Conservation (phyloP, 2,113 vertebrate species). For the Rhea pennata region DNA sequence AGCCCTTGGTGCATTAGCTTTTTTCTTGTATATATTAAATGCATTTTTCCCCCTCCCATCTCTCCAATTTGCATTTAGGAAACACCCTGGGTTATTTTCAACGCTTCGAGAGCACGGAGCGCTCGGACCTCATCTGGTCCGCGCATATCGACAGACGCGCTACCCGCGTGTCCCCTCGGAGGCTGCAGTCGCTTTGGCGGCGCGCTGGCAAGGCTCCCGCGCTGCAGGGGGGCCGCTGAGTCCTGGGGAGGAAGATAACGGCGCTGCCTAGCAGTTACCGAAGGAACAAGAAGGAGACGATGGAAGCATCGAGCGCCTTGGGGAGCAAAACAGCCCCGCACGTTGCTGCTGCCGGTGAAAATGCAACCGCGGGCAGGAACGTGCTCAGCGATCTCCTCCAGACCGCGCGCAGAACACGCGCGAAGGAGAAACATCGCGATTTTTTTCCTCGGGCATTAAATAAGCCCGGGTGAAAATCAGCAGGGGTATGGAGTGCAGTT, state of each 20-base stretch:
- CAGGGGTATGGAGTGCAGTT: not conserved
- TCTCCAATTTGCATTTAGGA: not conserved
- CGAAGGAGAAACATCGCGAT: fast-evolving
- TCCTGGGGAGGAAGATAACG: not conserved
- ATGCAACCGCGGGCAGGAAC: fast-evolving
- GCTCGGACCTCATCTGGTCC: not conserved
- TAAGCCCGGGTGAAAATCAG: fast-evolving
- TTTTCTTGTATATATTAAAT: not conserved
- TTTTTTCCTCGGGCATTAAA: not conserved
- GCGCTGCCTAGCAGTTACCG: not conserved
- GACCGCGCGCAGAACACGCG: not conserved
- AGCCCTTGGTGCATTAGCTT: not conserved
- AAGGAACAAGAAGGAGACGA: not conserved
- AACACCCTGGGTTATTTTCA: not conserved
- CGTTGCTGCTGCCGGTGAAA: not conserved
- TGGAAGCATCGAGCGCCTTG: not conserved
- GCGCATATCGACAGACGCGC: not conserved
- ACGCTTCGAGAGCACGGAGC: not conserved
- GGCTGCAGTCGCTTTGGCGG: not conserved
- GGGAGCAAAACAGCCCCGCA: not conserved
- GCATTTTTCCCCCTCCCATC: not conserved
- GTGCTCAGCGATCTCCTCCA: not conserved
- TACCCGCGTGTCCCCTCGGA: fast-evolving
- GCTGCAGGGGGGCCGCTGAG: not conserved
- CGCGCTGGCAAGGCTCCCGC: not conserved